Evolutionary conservation across 2,797 vertebrate genomes (phyloP).

Genomic region (Scarus forsteni): DNA sequence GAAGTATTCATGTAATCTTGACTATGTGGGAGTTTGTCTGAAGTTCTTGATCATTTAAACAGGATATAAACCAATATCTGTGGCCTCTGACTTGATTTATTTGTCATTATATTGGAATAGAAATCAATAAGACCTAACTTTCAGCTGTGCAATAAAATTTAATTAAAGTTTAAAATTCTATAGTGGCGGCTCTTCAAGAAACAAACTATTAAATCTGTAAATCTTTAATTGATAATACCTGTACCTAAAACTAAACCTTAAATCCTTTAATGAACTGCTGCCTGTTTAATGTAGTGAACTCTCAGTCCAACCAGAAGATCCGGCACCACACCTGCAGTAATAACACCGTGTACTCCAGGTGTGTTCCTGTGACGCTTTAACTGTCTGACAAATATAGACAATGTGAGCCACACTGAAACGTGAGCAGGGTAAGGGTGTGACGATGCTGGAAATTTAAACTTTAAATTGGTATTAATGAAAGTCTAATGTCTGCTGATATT

Average conservation of each 20-base stretch:
- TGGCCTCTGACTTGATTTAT: no score
- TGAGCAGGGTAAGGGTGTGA: background rate
- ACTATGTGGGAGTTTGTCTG: no score
- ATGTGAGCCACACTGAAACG: background rate
- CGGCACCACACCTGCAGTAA: constrained; percentile 48
- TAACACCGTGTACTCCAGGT: constrained; percentile 1
- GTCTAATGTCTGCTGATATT: no score
- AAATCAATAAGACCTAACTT: no score
- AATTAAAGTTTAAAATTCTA: no score
- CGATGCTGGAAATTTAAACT: constrained; percentile 4
- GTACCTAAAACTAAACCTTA: background rate
- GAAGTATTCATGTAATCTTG: no score
- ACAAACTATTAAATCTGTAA: background rate
- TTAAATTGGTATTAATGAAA: background rate
- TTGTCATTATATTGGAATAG: no score
- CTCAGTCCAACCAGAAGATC: constrained; percentile 54
- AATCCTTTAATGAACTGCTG: background rate
- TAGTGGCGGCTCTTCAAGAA: no score
- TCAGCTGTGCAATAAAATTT: background rate
- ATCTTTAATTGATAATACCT: background rate
- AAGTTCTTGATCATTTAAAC: no score
- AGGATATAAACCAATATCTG: no score
- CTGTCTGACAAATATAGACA: background rate
- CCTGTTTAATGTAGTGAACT: background rate
- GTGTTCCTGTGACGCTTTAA: background rate